Evolutionary conservation across 2,113 vertebrate genomes (phyloP).

Genomic region (Myodes glareolus): DNA sequence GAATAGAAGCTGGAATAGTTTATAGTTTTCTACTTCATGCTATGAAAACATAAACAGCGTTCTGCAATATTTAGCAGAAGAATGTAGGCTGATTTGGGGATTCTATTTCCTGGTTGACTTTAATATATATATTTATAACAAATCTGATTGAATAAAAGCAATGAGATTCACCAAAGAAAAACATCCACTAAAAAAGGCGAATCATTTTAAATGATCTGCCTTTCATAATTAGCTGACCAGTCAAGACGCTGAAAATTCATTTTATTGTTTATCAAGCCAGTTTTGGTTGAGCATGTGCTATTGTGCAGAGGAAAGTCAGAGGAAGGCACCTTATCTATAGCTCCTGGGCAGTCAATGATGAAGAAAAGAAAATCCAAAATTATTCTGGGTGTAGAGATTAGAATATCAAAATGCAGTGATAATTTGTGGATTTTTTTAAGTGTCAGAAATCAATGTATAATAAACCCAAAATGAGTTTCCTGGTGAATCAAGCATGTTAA

Average conservation of each 20-base stretch:
- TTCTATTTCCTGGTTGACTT: not conserved
- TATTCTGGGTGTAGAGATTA: not conserved
- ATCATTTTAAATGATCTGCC: not conserved
- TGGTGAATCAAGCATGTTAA: not conserved
- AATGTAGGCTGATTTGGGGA: not conserved
- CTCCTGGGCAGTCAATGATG: no score
- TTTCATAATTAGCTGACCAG: not conserved
- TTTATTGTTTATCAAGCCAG: not conserved
- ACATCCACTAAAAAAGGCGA: not conserved
- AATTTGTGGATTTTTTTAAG: not conserved
- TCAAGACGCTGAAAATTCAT: not conserved
- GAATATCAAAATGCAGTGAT: not conserved
- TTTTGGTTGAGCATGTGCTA: not conserved
- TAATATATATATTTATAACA: not conserved
- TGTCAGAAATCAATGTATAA: not conserved
- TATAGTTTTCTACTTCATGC: not conserved
- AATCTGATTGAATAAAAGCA: not conserved
- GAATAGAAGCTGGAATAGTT: not conserved
- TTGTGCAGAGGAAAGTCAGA: not conserved
- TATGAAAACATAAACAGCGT: not conserved
- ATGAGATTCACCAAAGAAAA: not conserved
- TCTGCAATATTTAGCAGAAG: not conserved
- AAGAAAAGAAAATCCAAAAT: not conserved
- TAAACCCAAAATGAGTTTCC: not conserved
- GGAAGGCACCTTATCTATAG: not conserved